Conservation (phyloP, 2,888 invertebrate genomes). For the Elmis aenea region DNA sequence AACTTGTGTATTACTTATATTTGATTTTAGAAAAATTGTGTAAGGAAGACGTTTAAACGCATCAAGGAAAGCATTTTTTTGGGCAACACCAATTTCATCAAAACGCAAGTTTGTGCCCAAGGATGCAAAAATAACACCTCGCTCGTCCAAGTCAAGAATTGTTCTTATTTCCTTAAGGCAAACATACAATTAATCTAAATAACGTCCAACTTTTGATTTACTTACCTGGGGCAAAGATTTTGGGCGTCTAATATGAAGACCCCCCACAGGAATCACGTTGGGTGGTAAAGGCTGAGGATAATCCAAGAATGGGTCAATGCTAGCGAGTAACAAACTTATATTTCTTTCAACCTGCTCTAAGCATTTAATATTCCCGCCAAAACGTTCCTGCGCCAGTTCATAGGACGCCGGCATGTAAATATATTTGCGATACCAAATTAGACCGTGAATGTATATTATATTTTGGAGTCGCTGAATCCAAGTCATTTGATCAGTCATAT, state of each 20-base stretch:
- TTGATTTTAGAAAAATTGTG: background rate
- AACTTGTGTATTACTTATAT: constrained; percentile 1
- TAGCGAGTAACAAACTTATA: constrained; percentile 33
- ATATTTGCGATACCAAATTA: constrained; percentile 7
- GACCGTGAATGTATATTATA: constrained; percentile 14
- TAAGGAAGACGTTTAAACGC: constrained; percentile 1
- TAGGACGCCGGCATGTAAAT: constrained; percentile 17
- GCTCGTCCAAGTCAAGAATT: constrained; percentile 31
- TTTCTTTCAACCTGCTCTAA: constrained; percentile 27
- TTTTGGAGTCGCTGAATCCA: constrained; percentile 27
- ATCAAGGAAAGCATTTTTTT: background rate
- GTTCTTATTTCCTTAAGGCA: constrained; percentile 15
- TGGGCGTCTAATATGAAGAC: constrained; percentile 33
- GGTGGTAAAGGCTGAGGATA: constrained; percentile 36
- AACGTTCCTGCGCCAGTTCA: constrained; percentile 21
- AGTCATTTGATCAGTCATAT: constrained; percentile 23
- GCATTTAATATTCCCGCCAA: constrained; percentile 26
- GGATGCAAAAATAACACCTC: constrained; percentile 39
- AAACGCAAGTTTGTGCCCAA: constrained; percentile 34
- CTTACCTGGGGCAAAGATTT: constrained; percentile 33
- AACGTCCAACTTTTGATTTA: too few relatives aligned
- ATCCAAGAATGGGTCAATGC: constrained; percentile 32
- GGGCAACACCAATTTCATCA: background rate
- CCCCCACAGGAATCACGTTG: constrained; percentile 40
- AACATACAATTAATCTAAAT: too few relatives aligned